A percentile compares a stretch with the other conserved stretches of the same genome.
Evolutionary conservation across 2,888 invertebrate genomes (phyloP).

Genomic region (Agonum fuliginosum): DNA sequence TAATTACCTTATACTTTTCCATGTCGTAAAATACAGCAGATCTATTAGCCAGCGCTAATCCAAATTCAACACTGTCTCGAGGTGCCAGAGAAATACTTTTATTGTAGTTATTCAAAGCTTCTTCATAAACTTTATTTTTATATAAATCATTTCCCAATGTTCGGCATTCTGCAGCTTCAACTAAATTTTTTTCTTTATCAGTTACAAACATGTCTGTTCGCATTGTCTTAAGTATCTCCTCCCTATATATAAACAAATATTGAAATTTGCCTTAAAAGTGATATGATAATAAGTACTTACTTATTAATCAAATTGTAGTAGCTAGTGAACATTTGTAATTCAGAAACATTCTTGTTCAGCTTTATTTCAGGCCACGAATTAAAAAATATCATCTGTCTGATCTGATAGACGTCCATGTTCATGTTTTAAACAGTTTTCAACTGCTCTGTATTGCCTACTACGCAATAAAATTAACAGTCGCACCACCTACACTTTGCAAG

Average conservation of each 20-base stretch:
- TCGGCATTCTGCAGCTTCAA: no score
- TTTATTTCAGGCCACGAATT: not conserved
- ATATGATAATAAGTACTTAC: not conserved
- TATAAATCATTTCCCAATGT: not conserved
- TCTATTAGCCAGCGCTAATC: slow-evolving; percentile 80
- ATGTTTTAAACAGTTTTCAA: no score
- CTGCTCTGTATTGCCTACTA: no score
- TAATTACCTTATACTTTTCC: slow-evolving; percentile 76
- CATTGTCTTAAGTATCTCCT: no score
- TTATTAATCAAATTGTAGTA: not conserved
- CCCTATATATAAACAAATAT: no score
- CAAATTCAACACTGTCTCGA: slow-evolving; percentile 74
- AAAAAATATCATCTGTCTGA: no score
- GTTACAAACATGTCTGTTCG: no score
- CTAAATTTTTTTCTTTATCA: not conserved
- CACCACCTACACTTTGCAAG: no score
- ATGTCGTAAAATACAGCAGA: slow-evolving; percentile 80
- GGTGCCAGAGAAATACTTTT: slow-evolving; percentile 78
- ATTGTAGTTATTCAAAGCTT: slow-evolving; percentile 73
- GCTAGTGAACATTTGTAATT: not conserved
- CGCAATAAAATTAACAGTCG: no score
- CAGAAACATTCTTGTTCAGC: not conserved
- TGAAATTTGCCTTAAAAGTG: no score
- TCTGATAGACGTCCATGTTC: no score
- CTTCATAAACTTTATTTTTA: not conserved